Conservation (phyloP, 2,113 vertebrate species). For the Pionites leucogaster region DNA sequence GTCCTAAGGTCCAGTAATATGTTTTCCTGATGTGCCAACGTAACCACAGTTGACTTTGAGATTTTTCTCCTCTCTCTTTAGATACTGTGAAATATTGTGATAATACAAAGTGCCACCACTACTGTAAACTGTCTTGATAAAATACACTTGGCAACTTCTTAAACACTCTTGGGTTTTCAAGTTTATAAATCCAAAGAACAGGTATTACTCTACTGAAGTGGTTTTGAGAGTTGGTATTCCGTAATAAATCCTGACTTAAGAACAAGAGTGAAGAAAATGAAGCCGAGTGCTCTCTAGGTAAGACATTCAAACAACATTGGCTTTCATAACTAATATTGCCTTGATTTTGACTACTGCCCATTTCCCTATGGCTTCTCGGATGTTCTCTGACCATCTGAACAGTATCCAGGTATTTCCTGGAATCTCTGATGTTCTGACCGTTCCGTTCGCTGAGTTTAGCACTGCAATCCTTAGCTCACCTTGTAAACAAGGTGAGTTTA, state of each 20-base stretch:
- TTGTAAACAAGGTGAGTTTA: slow-evolving; percentile 5
- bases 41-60: background rate
- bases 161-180: background rate
- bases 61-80: background rate
- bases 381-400: slow-evolving; percentile 18
- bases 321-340: background rate
- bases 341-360: background rate
- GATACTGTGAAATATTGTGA: background rate
- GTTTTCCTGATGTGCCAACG: background rate
- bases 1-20: background rate
- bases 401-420: background rate
- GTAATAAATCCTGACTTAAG: background rate
- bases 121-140: background rate
- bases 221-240: background rate
- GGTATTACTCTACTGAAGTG: background rate
- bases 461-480: background rate
- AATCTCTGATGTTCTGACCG: background rate
- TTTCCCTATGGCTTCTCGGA: background rate
- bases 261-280: background rate
- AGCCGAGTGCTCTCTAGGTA: background rate
- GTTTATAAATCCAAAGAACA: background rate
- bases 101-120: background rate
- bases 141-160: background rate
- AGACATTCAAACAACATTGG: background rate
- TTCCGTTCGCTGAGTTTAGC: background rate